Base-by-base conservation (phyloP, 2,888 invertebrate genomes). In the Ochropacha duplaris region DNA sequence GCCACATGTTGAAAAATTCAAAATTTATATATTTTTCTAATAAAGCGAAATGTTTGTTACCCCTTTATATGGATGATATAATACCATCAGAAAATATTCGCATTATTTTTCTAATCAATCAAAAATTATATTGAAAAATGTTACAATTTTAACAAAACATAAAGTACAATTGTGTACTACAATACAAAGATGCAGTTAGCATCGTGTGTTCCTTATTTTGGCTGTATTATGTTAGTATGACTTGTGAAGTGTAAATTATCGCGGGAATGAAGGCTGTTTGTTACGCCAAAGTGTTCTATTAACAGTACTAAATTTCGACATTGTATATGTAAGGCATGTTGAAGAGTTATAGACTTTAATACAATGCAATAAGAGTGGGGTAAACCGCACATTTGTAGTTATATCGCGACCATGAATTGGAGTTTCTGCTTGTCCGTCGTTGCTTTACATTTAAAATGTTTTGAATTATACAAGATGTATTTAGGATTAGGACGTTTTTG, bases 131-230 rank as follows among this genome's bases (percentile, higher is more conserved):
- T 44, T 44, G n/a, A 44, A 14, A 44, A 56, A 59, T 62, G 52
- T 31, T 57, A 54, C 55, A 34, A 50, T 34, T 54, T 50, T 49
- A 56, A 58, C 59, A 59, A 22, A 51, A 55, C n/a, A n/a, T n/a
- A 59, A 54, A 58, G 34, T 31, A 55, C 51, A 60, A 58, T 65
- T 63, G 66, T 60, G 57, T 58, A 57, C 65, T 52, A 12, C 31
- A 31, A 57, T 52, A 12, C 31, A 31, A 57, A 66, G 44, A 70
- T 70, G 74, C 69, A 66, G 61, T 76, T 68, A 70, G 72, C 68
- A 63, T 74, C 59, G 55, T 60, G 69, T 75, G 78, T 80, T 83
- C 76, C 76, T 82, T 61, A 65, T 66, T 65, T 78, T 64, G 74
- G 70, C 72, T 74, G 72, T 76, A 74, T 65, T 64, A 71, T 69